A percentile compares a stretch with the other conserved stretches of the same genome.
phyloP scores from a whole-genome alignment of 2,888 invertebrate species.

The Hypomecis atomaria region DNA sequence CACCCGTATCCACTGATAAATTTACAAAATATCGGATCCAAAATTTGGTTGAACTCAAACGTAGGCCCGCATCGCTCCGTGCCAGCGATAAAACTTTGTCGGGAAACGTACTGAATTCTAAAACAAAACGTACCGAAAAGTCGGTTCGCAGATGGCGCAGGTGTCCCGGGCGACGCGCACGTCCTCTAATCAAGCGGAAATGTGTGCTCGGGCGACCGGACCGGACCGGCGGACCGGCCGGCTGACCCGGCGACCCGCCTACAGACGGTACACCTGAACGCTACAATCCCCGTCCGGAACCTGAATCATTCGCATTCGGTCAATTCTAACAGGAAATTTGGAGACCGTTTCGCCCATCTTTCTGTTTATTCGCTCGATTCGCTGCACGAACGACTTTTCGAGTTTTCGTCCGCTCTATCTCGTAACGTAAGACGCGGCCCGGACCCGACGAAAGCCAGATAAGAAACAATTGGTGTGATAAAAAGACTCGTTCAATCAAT shows the following conservation, averaged over 20 bases:
- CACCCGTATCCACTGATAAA: conserved; percentile 16
- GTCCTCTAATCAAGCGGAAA: conserved; percentile 82
- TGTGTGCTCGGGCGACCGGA: conserved; percentile 71
- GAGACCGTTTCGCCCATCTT: conserved; percentile 56
- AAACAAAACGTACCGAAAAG: conserved; percentile 77
- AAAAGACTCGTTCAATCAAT: conserved; percentile 67
- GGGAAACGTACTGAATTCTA: conserved; percentile 63
- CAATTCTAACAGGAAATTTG: conserved; percentile 62
- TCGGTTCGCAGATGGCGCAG: conserved; percentile 70
- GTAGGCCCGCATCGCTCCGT: conserved; percentile 66
- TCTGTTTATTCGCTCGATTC: conserved; percentile 57
- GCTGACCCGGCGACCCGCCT: conserved; percentile 56
- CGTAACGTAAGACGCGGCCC: conserved; percentile 26
- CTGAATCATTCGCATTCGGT: conserved; percentile 63
- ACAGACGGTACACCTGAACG: conserved; percentile 54
- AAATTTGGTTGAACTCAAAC: conserved; percentile 60
- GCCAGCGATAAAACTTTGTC: conserved; percentile 72
- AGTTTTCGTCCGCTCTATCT: conserved; percentile 18
- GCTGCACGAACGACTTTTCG: conserved; percentile 38
- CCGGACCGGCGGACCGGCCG: conserved; percentile 43
- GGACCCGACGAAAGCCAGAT: conserved; percentile 40
- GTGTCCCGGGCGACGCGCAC: conserved; percentile 71
- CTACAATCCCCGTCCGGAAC: conserved; percentile 57
- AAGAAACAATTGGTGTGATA: conserved; percentile 57
- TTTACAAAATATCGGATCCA: conserved; percentile 27